Evolutionary conservation across 2,113 vertebrate genomes (phyloP).

Genomic region (Paratilapia polleni): DNA sequence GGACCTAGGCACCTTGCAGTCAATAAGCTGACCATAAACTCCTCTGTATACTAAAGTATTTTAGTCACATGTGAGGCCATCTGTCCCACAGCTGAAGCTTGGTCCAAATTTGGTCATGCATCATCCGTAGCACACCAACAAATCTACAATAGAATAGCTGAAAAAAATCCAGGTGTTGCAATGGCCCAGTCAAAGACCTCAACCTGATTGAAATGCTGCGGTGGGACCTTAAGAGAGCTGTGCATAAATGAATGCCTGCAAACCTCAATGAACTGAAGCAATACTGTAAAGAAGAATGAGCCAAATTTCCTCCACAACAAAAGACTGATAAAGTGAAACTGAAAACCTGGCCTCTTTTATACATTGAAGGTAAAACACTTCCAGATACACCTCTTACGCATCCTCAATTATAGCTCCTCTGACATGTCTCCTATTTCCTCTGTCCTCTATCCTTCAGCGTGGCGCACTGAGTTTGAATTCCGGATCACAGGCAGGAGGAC

Average conservation of each 20-base stretch:
- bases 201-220: not conserved
- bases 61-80: not conserved
- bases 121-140: not conserved
- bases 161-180: not conserved
- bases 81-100: rapidly evolving
- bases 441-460: not conserved
- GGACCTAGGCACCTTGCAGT: not conserved
- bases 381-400: not conserved
- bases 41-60: not conserved
- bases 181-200: not conserved
- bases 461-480: not conserved
- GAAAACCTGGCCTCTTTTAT: too few species aligned
- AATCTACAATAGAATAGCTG: not conserved
- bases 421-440: not conserved
- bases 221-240: not conserved
- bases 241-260: not conserved
- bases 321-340: not conserved
- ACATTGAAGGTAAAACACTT: not conserved
- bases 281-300: not conserved
- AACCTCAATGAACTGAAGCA: not conserved
- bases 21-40: rapidly evolving
- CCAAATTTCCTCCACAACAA: rapidly evolving
- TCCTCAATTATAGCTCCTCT: not conserved
- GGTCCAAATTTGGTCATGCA: not conserved
- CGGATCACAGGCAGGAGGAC: not conserved